Base-by-base conservation (phyloP, 2,797 vertebrate species). In the Acanthiza pusilla region DNA sequence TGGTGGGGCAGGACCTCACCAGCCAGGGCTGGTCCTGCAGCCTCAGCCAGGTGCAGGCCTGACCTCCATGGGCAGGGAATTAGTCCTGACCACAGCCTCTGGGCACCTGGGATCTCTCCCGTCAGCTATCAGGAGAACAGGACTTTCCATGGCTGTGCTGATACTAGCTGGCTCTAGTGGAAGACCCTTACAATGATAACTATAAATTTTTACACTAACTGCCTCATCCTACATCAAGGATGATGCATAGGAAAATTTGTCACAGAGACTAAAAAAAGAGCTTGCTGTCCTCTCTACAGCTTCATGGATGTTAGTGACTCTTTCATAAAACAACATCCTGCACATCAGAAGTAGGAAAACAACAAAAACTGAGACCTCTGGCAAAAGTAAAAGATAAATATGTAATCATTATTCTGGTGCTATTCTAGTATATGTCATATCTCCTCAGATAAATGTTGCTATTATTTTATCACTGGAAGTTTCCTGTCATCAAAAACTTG, bases 1-100 rank as follows among this genome's bases (percentile, higher is more conserved):
- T 1, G 8, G 6, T 11, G 80, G 15, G 8, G 8, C 19, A 26
- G 10, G 2, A 16, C 9, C 29, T 57, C 4, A 0, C 5, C 17
- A 77, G 13, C 34, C 45, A n/a, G 84, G 25, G 12, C 6, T 36
- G 25, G 10, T 54, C 21, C 36, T 30, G 43, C 29, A 48, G 62
- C 8, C 36, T 11, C 17, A 77, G 13, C 34, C 40, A n/a, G 87
- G 27, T 55, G n/a, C 20, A 62, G 11, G 4, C 5, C 13, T 45
- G 32, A 13, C 10, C 16, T 32, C 11, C 17, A 7, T 5, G 3
- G 25, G 9, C 54, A 53, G 11, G 5, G 7, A 0, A 5, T 48
- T 13, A 3, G 15, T 25, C 18, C n/a, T 21, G 23, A 17, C 22
- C 38, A 36, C 21, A 67, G 14, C 11, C 7, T 18, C 14, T 10